Evolutionary conservation across 2,888 invertebrate species (phyloP).

Genomic region (Nipponacmea schrenckii): DNA sequence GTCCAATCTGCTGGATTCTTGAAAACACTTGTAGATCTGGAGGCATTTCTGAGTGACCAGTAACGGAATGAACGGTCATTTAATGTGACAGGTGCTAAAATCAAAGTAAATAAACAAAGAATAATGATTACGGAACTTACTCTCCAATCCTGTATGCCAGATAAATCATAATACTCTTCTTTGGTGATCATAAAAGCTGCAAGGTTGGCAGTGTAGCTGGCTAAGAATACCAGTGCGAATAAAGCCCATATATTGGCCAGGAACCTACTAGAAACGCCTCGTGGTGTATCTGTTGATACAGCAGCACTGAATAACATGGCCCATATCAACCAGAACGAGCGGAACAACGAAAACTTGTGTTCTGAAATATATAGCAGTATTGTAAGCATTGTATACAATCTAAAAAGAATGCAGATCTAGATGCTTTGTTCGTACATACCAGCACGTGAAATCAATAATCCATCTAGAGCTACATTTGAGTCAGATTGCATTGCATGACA

Average conservation of each 20-base stretch:
- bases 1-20: no score
- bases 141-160: slow-evolving; percentile 83
- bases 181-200: slow-evolving; percentile 99
- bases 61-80: no score
- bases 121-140: slow-evolving; percentile 59
- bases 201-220: slow-evolving; percentile 99
- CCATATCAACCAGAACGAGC: slow-evolving; percentile 99
- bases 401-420: background rate
- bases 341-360: slow-evolving; percentile 76
- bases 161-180: slow-evolving; percentile 92
- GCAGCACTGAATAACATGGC: slow-evolving; percentile 97
- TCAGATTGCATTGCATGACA: no score
- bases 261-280: slow-evolving; percentile 88
- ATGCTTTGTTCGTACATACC: background rate
- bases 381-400: no score
- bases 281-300: slow-evolving; percentile 95
- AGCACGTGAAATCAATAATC: no score
- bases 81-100: no score
- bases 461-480: no score
- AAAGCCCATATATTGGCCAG: slow-evolving; percentile 68
- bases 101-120: no score
- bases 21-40: no score
- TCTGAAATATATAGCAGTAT: slow-evolving; percentile 42
- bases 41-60: no score
- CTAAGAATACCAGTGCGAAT: slow-evolving; percentile 98